Conservation (phyloP, 2,113 vertebrate species). For the Macaca fascicularis region T2T-MFA8v1.1 NC_088381.1:54599001-54599500, state of each 20-base stretch:
- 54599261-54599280: not conserved
- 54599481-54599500: not conserved
- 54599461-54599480: conserved; percentile 18
- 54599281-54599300: not conserved
- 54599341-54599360: not conserved
- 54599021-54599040: not conserved
- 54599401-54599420: not conserved
- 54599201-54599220: not conserved
- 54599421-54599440: not conserved
- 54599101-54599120: conserved; percentile 15
- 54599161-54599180: not conserved
- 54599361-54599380: not conserved
- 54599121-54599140: not conserved
- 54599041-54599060: not conserved
- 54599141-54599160: not conserved
- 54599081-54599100: not conserved
- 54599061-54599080: not conserved
- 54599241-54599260: not conserved
- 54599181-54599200: not conserved
- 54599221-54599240: not conserved
- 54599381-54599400: not conserved
- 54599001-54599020: not conserved
- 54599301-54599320: not conserved
- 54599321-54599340: not conserved
- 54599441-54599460: not conserved